These are phyloP conservation scores for Nematostella vectensis DNA, from an alignment of 92 coral and sea anemone genomes.

Conservation along the genomic window DNA sequence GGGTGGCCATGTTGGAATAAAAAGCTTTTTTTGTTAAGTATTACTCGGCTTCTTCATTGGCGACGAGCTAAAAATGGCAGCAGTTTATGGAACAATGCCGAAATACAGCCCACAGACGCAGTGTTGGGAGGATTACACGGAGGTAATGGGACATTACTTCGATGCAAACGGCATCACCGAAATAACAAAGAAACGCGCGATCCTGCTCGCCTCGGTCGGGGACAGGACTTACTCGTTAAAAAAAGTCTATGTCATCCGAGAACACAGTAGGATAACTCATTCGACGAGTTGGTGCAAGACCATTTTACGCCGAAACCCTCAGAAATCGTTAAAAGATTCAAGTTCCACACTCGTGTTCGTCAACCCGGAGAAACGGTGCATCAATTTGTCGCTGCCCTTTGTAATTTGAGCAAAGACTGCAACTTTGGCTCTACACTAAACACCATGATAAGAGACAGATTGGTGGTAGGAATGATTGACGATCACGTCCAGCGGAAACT, in stretches of 20 bases:
- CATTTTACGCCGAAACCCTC: not conserved
- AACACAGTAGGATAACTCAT: not conserved
- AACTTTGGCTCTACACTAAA: slow-evolving; percentile 16
- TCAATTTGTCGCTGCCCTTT: slow-evolving; percentile 4
- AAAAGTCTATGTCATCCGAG: not conserved
- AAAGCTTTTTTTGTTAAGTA: too few species aligned
- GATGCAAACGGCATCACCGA: slow-evolving; percentile 21
- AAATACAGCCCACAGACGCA: too few species aligned
- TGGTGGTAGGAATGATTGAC: slow-evolving; percentile 17
- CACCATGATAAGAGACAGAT: slow-evolving; percentile 22
- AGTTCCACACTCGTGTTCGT: not conserved
- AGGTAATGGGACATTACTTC: slow-evolving; percentile 17
- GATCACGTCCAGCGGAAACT: slow-evolving; percentile 18
- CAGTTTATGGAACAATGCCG: too few species aligned
- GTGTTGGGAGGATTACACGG: slow-evolving; percentile 26
- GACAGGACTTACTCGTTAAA: slow-evolving; percentile 1
- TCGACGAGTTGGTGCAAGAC: not conserved
- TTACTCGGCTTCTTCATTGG: too few species aligned
- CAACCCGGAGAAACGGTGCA: slow-evolving; percentile 2
- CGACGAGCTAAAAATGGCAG: too few species aligned
- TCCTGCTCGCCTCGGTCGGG: too few species aligned
- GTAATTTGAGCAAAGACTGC: slow-evolving; percentile 13
- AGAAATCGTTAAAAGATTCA: not conserved
- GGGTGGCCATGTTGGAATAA: too few species aligned
- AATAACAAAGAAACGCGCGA: too few species aligned